These are phyloP conservation scores for Sisor rabdophorus DNA, from an alignment of 2,113 vertebrate species.

Conservation along the genomic window DNA sequence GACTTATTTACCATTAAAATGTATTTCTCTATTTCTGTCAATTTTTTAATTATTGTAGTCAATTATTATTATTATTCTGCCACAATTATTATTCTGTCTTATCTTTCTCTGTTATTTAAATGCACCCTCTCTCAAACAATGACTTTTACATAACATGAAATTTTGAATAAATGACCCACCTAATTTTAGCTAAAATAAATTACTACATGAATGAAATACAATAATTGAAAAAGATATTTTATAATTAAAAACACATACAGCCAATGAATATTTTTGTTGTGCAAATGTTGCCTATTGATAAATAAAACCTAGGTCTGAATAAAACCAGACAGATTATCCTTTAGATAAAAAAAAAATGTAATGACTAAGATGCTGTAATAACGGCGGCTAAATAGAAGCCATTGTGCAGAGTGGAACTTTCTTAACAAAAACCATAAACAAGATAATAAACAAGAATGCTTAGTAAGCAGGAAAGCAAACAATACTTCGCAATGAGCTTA, in stretches of 20 bases:
- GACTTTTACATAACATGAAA: neutral
- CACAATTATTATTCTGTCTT: neutral
- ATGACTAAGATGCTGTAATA: too few species aligned
- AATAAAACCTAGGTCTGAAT: too few species aligned
- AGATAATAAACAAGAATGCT: too few species aligned
- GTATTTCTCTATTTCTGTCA: neutral
- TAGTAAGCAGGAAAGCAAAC: too few species aligned
- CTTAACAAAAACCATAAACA: too few species aligned
- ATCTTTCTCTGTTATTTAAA: neutral
- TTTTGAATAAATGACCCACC: slow-evolving; percentile 2
- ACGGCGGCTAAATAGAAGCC: too few species aligned
- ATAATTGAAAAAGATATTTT: neutral
- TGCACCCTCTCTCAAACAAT: neutral
- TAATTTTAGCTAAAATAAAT: neutral
- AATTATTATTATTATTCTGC: slow-evolving; percentile 13
- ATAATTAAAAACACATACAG: neutral
- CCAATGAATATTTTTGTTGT: neutral
- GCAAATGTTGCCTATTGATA: too few species aligned
- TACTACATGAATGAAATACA: neutral
- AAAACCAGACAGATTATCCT: too few species aligned
- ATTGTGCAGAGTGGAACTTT: too few species aligned
- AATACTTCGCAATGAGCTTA: too few species aligned
- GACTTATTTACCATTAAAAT: neutral
- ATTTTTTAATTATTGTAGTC: neutral
- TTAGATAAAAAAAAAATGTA: too few species aligned